A percentile compares a stretch with the other conserved stretches of the same genome.
Evolutionary conservation across 2,797 vertebrate genomes (phyloP).

Genomic region (Chloroceryle amazona): DNA sequence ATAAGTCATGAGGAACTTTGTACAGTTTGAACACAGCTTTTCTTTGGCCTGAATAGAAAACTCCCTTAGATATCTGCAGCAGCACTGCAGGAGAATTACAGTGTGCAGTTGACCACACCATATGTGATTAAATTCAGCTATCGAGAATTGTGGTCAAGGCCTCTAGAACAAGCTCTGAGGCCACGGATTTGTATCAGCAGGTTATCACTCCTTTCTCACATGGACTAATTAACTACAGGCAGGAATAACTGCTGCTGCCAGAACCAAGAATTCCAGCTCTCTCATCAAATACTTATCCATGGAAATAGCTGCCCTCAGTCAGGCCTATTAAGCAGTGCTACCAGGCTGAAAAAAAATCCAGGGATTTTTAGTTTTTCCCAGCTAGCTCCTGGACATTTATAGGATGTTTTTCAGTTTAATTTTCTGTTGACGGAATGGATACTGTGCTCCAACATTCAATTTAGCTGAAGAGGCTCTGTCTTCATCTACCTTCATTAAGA

Average conservation of each 20-base stretch:
- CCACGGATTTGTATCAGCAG: neutral
- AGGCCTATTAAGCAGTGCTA: neutral
- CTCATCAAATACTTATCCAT: neutral
- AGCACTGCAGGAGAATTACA: neutral
- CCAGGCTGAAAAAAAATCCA: neutral
- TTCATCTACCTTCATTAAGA: neutral
- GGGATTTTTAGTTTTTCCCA: neutral
- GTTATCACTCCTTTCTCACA: neutral
- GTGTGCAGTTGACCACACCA: neutral
- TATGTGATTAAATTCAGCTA: neutral
- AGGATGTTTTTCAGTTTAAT: neutral
- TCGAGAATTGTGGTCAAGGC: neutral
- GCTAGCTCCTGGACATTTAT: neutral
- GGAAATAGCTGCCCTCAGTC: neutral
- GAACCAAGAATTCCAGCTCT: neutral
- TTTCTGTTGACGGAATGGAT: neutral
- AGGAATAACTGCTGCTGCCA: neutral
- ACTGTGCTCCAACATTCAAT: neutral
- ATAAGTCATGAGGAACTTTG: constrained; percentile 2
- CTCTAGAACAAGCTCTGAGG: neutral
- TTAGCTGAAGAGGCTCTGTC: neutral
- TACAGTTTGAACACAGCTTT: neutral
- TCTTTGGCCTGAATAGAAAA: neutral
- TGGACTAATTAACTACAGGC: constrained; percentile 7
- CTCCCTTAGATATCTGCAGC: neutral